Percentiles rank a stretch among this genome's conserved stretches.
phyloP scores from a whole-genome alignment of 2,113 vertebrate species.

The Clarias magur region DNA sequence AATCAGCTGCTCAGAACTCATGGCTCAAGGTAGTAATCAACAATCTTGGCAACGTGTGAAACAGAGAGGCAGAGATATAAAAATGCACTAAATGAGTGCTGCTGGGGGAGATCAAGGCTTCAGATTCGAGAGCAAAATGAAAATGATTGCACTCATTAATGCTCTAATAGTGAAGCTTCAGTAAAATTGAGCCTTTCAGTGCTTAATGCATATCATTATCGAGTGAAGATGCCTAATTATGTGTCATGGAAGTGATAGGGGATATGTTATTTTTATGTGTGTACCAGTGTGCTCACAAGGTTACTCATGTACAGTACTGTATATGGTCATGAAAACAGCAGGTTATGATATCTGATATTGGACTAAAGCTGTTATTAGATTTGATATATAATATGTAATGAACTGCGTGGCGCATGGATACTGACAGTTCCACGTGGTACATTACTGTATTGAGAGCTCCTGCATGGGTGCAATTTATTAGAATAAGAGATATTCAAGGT shows the following conservation, averaged over 20 bases:
- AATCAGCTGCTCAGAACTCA: constrained; percentile 25
- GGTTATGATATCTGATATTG: not conserved
- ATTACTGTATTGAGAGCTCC: not conserved
- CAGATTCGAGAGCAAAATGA: constrained; percentile 11
- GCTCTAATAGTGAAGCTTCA: constrained; percentile 12
- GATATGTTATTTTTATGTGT: not conserved
- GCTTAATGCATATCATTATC: constrained; percentile 9
- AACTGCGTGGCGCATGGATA: not conserved
- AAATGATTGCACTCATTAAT: constrained; percentile 32
- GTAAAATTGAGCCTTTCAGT: constrained; percentile 13
- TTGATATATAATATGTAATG: not conserved
- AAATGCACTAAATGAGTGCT: not conserved
- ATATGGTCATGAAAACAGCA: not conserved
- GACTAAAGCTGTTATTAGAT: not conserved
- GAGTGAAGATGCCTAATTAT: constrained; percentile 2
- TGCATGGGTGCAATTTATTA: not conserved
- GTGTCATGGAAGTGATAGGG: not conserved
- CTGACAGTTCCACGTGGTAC: not conserved
- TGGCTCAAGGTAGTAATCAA: constrained; percentile 34
- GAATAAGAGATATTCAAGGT: not conserved
- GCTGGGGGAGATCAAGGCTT: constrained; percentile 7
- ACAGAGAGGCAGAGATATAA: constrained; percentile 5
- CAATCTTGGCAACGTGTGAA: constrained; percentile 18
- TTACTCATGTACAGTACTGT: not conserved
- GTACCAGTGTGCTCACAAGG: not conserved